A percentile compares a stretch with the other conserved stretches of the same genome.
Evolutionary conservation across 2,888 invertebrate species (phyloP).

Genomic region (Antitype chi): DNA sequence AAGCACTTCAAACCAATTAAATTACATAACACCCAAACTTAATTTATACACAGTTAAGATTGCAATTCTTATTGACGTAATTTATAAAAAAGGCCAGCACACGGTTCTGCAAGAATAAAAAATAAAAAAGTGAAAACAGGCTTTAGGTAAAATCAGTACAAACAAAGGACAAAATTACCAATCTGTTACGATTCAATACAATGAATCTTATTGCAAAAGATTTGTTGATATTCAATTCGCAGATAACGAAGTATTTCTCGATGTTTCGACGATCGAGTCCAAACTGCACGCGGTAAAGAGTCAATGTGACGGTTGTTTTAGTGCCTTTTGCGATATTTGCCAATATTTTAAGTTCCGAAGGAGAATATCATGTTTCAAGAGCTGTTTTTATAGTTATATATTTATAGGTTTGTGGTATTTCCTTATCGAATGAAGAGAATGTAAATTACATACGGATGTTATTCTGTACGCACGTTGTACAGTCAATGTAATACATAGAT

Average conservation of each 20-base stretch:
- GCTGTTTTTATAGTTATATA: slow-evolving; percentile 67
- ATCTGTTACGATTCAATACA: slow-evolving; percentile 54
- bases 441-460: slow-evolving; percentile 38
- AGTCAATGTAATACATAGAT: slow-evolving; percentile 50
- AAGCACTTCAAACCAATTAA: slow-evolving; percentile 67
- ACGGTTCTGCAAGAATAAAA: slow-evolving; percentile 39
- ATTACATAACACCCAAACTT: slow-evolving; percentile 69
- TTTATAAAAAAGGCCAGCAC: slow-evolving; percentile 59
- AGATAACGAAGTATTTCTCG: slow-evolving; percentile 70
- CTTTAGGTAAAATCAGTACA: slow-evolving; percentile 19
- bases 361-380: slow-evolving; percentile 75
- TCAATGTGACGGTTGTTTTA: slow-evolving; percentile 70
- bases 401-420: slow-evolving; percentile 71
- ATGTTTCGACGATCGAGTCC: slow-evolving; percentile 71
- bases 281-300: slow-evolving; percentile 72
- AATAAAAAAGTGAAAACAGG: slow-evolving; percentile 41
- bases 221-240: slow-evolving; percentile 67
- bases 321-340: slow-evolving; percentile 71
- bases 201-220: slow-evolving; percentile 67
- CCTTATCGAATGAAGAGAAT: slow-evolving; percentile 74
- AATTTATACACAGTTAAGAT: slow-evolving; percentile 71
- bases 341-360: slow-evolving; percentile 75
- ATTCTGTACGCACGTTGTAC: slow-evolving; percentile 24
- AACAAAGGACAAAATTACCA: slow-evolving; percentile 46
- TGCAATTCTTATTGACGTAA: slow-evolving; percentile 69